Percentiles rank a stretch among this genome's conserved stretches.
Evolutionary conservation across 2,797 vertebrate species (phyloP).

Genomic region (Steatocranus sp.): DNA sequence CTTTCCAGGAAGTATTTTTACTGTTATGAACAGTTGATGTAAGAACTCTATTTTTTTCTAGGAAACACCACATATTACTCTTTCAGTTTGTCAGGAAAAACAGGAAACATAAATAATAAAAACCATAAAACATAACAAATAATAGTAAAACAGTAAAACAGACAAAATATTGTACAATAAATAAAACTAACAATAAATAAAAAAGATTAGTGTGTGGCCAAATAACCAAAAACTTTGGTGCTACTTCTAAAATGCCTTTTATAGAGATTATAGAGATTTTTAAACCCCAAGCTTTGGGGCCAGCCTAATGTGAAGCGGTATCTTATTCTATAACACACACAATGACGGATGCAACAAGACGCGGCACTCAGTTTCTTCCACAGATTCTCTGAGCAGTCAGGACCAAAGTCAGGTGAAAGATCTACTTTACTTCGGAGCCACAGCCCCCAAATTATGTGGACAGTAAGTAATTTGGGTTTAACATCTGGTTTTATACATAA

Average conservation of each 20-base stretch:
- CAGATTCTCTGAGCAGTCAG: not conserved
- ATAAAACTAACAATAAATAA: not conserved
- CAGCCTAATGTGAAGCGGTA: not conserved
- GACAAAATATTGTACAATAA: not conserved
- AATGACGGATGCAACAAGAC: not conserved
- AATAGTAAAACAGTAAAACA: not conserved
- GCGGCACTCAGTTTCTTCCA: not conserved
- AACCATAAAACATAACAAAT: not conserved
- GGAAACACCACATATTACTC: not conserved
- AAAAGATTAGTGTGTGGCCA: not conserved
- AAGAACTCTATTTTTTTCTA: not conserved
- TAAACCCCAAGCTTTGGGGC: not conserved
- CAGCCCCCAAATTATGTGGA: not conserved
- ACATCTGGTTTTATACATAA: not conserved
- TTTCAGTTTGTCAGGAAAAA: not conserved
- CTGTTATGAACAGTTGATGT: not conserved
- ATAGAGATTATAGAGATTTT: not conserved
- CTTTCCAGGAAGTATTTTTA: not conserved
- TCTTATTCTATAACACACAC: not conserved
- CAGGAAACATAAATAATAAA: not conserved
- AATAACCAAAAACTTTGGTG: not conserved
- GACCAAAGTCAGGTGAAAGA: not conserved
- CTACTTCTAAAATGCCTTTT: not conserved
- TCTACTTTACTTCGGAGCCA: not conserved
- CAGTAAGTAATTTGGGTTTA: not conserved